These are phyloP conservation scores for Hippocampus kuda DNA, from an alignment of 2,797 vertebrate genomes.

Conservation along the genomic window DNA sequence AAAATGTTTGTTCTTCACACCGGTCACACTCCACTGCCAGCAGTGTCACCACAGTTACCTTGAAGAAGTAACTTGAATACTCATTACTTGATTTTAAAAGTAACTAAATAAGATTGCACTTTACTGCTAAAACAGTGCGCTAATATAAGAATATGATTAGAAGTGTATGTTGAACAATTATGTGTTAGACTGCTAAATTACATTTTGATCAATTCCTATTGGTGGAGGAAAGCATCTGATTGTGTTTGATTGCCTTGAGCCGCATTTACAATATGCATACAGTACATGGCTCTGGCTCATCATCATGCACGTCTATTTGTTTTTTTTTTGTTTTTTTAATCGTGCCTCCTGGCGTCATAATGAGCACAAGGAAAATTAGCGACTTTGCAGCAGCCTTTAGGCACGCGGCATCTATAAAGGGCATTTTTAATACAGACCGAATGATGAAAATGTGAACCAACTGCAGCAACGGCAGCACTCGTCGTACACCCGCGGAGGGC, in stretches of 20 bases:
- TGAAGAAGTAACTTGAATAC: no score
- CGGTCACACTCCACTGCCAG: no score
- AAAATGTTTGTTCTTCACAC: no score
- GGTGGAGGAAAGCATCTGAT: neutral
- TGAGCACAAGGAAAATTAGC: conserved; percentile 23
- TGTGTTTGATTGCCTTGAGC: neutral
- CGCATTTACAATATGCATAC: neutral
- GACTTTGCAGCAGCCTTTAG: conserved; percentile 38
- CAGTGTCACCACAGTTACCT: no score
- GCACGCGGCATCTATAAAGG: conserved; percentile 48
- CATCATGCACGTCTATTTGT: no score
- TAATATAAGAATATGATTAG: no score
- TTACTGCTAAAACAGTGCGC: no score
- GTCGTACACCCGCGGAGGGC: conserved; percentile 54
- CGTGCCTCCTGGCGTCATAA: neutral
- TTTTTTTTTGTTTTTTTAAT: neutral
- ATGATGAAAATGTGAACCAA: conserved; percentile 47
- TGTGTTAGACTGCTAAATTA: neutral
- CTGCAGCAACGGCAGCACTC: conserved; percentile 36
- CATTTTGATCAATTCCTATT: neutral
- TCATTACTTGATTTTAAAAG: no score
- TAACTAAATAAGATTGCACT: no score
- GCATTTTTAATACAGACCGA: conserved; percentile 64
- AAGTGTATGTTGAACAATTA: no score
- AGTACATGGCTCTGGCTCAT: no score